Percentiles rank a stretch among this genome's conserved stretches.
Conservation (phyloP, 2,888 invertebrate genomes). For the Buathra laborator region DNA sequence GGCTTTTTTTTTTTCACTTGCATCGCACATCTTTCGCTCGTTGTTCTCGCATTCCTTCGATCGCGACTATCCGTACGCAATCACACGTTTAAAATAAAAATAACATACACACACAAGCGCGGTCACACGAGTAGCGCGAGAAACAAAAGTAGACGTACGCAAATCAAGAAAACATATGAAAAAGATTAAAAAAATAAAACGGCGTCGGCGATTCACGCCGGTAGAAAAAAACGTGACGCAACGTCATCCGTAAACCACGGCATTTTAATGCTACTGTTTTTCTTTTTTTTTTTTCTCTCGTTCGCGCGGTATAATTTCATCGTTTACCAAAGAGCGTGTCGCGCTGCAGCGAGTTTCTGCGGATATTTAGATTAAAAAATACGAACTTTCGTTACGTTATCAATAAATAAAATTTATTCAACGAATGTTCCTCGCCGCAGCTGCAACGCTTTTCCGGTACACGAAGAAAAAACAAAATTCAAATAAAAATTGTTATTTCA, state of each 20-base stretch:
- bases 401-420: not conserved
- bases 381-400: not conserved
- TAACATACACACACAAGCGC: not conserved
- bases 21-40: constrained; percentile 45
- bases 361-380: not conserved
- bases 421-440: not conserved
- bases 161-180: constrained; percentile 13
- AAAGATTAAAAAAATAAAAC: constrained; percentile 63
- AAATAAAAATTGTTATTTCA: constrained; percentile 17
- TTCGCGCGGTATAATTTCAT: not conserved
- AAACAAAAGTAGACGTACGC: constrained; percentile 1
- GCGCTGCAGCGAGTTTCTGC: not conserved
- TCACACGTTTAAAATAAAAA: constrained; percentile 9
- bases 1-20: constrained; percentile 52
- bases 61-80: constrained; percentile 6
- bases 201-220: constrained; percentile 38
- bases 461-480: constrained; percentile 26
- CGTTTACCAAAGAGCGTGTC: not conserved
- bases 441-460: constrained; percentile 26
- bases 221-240: constrained; percentile 76
- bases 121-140: constrained; percentile 14
- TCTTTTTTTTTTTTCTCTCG: constrained; percentile 40
- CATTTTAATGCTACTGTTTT: constrained; percentile 76
- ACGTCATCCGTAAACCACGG: constrained; percentile 76
- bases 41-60: constrained; percentile 28